Base-by-base conservation (phyloP, 2,888 invertebrate species). In the Rapana venosa region DNA sequence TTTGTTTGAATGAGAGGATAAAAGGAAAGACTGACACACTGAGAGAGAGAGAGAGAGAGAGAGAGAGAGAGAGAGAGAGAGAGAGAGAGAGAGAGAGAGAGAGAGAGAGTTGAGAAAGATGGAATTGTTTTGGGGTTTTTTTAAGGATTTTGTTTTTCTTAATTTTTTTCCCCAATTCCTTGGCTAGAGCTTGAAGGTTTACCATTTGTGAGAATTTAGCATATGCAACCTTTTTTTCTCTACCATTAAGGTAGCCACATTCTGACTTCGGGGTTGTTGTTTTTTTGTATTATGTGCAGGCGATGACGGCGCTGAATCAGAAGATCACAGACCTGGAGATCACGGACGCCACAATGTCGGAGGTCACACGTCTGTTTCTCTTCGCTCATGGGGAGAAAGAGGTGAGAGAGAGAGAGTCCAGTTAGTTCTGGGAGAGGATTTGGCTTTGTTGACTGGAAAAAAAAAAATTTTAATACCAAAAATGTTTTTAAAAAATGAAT, bases 231-330 rank as follows among this genome's bases (percentile, higher is more conserved):
- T 2, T 47, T 47, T 47, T 47, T 47, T 47, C 8, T 8, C 8
- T 8, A 47, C 47, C 47, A 47, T 47, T 47, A 47, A 47, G 47
- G 47, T 47, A 47, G 47, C 47, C 47, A 47, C 47, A 8, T 47
- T 47, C 47, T 90, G 90, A 89, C 32, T n/a, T 87, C 15, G 47
- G 47, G 47, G 47, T 47, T 47, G 47, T 47, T 47, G 8, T 47
- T 47, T 47, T 47, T 15, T 74, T 66, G 15, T 87, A 91, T 66
- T 32, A 30, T 88, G 89, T 91, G 17, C 91, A 96, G 96, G 98
- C 98, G 95, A 98, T 98, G 0, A 99, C 99, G 0, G 97, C 98
- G 15, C 97, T 99, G 5, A 98, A 98, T 0, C 98, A 99, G 96
- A 98, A 98, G 92, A 97, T 99, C 87, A 94, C 95, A 36, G 96